phyloP scores from a whole-genome alignment of 2,888 invertebrate genomes.

The Stegana nigrithorax region DNA sequence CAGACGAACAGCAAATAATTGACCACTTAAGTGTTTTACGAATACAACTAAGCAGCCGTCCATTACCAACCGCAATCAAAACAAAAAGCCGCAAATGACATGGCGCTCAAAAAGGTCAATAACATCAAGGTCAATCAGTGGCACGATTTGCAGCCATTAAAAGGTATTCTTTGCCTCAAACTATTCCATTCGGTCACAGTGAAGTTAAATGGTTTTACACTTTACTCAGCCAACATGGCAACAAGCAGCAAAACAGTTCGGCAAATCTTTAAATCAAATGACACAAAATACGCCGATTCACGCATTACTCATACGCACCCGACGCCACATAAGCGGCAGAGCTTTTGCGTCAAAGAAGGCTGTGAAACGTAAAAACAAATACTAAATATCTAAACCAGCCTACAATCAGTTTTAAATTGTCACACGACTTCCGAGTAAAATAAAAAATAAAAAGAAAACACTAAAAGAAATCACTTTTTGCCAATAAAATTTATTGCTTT shows the following conservation, averaged over 20 bases:
- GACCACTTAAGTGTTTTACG: too few relatives aligned
- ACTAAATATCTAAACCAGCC: conserved; percentile 15
- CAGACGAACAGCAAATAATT: too few relatives aligned
- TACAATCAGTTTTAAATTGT: conserved; percentile 50
- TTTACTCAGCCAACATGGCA: too few relatives aligned
- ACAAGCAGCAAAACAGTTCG: too few relatives aligned
- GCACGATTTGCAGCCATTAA: too few relatives aligned
- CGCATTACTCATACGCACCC: neutral
- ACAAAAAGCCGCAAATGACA: neutral
- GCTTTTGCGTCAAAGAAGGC: neutral
- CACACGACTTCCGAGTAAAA: conserved; percentile 18
- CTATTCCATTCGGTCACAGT: too few relatives aligned
- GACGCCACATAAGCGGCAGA: neutral
- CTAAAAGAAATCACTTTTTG: conserved; percentile 47
- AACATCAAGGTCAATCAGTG: too few relatives aligned
- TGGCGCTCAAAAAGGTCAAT: too few relatives aligned
- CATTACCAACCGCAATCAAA: neutral
- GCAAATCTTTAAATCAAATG: neutral
- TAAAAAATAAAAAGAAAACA: neutral
- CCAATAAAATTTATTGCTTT: conserved; percentile 56
- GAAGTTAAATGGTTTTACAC: too few relatives aligned
- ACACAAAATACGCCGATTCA: neutral
- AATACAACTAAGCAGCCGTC: too few relatives aligned
- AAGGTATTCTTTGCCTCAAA: too few relatives aligned
- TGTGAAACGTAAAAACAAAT: too few relatives aligned